Conservation (phyloP, 2,113 vertebrate genomes). For the Pitta sordida region DNA sequence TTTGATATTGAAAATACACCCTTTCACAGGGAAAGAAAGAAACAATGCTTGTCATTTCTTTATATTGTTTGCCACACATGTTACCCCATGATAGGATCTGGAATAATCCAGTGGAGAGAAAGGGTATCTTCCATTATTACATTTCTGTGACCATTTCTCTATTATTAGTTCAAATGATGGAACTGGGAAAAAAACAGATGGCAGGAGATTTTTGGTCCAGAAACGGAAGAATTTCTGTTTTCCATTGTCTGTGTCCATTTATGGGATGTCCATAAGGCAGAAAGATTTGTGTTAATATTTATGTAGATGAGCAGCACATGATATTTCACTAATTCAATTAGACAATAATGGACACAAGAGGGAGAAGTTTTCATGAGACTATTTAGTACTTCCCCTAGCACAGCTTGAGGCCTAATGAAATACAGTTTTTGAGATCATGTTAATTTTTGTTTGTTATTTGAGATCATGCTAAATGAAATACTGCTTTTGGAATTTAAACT, state of each 20-base stretch:
- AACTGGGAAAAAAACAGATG: neutral
- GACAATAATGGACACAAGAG: neutral
- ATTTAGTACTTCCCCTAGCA: neutral
- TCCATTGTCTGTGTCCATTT: neutral
- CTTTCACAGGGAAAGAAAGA: neutral
- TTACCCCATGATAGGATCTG: neutral
- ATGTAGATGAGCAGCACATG: neutral
- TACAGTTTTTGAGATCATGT: neutral
- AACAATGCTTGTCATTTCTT: neutral
- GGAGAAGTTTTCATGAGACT: neutral
- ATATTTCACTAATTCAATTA: neutral
- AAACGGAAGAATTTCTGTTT: neutral
- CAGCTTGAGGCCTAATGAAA: neutral
- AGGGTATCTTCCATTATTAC: neutral
- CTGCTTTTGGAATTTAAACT: neutral
- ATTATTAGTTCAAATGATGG: neutral
- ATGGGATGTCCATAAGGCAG: neutral
- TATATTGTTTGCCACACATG: fast-evolving
- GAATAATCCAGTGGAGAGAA: neutral
- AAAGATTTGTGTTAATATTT: neutral
- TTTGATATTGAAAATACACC: neutral
- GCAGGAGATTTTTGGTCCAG: neutral
- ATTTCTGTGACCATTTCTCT: neutral
- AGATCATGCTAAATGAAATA: neutral
- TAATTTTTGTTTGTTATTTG: neutral